Evolutionary conservation across 2,113 vertebrate genomes (phyloP), one percentile per base, ranked within the genome.

Genomic region (Stomatorhinus ivindoensis): DNA sequence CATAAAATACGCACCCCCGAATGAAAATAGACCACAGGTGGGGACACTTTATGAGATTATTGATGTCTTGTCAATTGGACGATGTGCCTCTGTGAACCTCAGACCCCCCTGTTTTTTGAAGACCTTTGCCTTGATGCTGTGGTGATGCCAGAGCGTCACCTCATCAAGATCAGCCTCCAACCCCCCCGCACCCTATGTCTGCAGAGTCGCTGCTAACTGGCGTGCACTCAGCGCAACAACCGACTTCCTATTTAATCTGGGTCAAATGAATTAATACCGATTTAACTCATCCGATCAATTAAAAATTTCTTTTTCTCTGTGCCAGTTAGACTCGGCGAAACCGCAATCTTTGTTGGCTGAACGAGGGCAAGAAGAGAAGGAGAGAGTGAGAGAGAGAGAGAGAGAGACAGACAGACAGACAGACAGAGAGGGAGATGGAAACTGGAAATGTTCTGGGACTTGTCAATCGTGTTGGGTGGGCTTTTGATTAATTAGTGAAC

Each of bases 221-320:
- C 8, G 10, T 4, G 3, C 21, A 19, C 76, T 47, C 19, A 17
- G 42, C 82, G n/a, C 21, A 8, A 10, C 15, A 82, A 82, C 39
- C 73, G 5, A 9, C 82, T 47, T 84, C 82, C 39, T 9, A 11
- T 84, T 47, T 84, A 21, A 47, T 84, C 82, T 84, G 82, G 82
- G 47, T n/a, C 82, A 84, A 84, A 47, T 84, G 82, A 84, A 46
- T 84, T 24, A 84, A 47, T 46, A 21, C 3, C 21, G 19, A 13
- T 84, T 84, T 84, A 84, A 84, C 24, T 47, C 27, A 35, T 87
- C 11, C 2, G 85, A 39, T 53, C 85, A 87, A 87, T 87, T 87
- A 53, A 10, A 27, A 31, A 19, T 35, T 35, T n/a, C 48, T 39
- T 53, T 39, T 53, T 17, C 11, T 15, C 85, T 13, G 1, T 39